Evolutionary conservation across 2,113 vertebrate species (phyloP), one percentile per base, ranked within the genome.

Genomic region (Bos javanicus): DNA sequence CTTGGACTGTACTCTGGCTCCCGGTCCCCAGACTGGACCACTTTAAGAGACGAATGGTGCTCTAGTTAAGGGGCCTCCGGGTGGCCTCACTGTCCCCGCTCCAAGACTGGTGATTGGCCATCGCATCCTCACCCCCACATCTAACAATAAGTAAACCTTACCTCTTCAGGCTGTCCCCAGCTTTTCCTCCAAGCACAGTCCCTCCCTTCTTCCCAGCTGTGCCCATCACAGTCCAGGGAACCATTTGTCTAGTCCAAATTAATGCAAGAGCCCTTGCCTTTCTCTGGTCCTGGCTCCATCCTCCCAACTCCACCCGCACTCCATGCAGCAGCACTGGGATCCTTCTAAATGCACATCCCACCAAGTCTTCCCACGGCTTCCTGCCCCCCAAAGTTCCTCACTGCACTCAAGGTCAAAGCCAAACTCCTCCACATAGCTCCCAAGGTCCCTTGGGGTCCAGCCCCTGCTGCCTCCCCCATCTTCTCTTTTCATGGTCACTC

Each of bases 1-100:
- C 0, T 39, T 19, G 0, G 33, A 62, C 10, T 1, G 8, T 1
- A 0, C 5, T 36, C 17, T 3, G 59, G 5, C 7, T 56, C 16
- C 57, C 0, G 2, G n/a, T 1, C 14, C 52, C 14, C 14, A 28
- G 25, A 16, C 2, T 15, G 21, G 39, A 39, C 25, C 46, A 52
- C 30, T 36, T 17, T 5, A 21, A 54, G 19, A 46, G 28, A 50
- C 6, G 26, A 76, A 11, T 2, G 12, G 26, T 12, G 36, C 16
- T 16, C 67, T 21, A 23, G 36, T 7, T 26, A 59, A 54, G 81
- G 52, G 9, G 21, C 5, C 7, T 54, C 78, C 12, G 0, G 11
- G 36, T 8, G 39, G 9, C 81, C 26, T 60, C 8, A 0, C 78
- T 78, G 8, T 23, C 4, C 13, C 36, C 0, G 2, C 21, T 25